Base-by-base conservation (phyloP, 2,113 vertebrate species). In the Parotia lawesii region DNA sequence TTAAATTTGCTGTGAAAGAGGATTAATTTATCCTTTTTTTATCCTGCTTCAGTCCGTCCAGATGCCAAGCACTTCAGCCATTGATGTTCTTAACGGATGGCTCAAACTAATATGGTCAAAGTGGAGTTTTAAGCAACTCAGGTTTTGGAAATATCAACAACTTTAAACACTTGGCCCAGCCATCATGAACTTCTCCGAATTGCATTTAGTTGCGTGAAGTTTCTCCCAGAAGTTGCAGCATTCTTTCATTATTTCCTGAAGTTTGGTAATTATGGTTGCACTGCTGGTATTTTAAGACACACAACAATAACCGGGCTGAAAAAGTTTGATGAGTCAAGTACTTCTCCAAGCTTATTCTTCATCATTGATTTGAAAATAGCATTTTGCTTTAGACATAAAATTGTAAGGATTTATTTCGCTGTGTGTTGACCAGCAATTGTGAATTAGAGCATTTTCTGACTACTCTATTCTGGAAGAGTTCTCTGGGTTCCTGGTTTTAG, bases 301-400 rank as follows among this genome's bases (percentile, higher is more conserved):
- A 66, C 51, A 93, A 70, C 56, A 83, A 73, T 76, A 89, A 76
- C n/a, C 23, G 85, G 31, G 13, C 29, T 70, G 31, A 96, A 84
- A 69, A 90, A 21, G 15, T 53, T 47, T 93, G 77, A 62, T 89
- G 53, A 92, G 21, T 87, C 85, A 87, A 94, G n/a, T 35, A 51
- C 24, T 87, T 76, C 31, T 80, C 51, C 3, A 5, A 56, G 29
- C 16, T 84, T 76, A 62, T 45, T 81, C 23, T 76, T 78, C 75
- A 70, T 7, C 16, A 77, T 29, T 66, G 35, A 40, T 89, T 82
- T 91, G 10, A 83, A 94, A 94, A 93, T 35, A 87, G 3, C 27
- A 42, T 89, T 94, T 89, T 86, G 9, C 2, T 89, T 89, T 87
- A 66, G 48, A 78, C 65, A 84, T 37, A 87, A 91, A 94, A 85